A percentile compares a stretch with the other conserved stretches of the same genome.
phyloP scores from a whole-genome alignment of 2,113 vertebrate species.

The Emydocephalus ijimae region DNA sequence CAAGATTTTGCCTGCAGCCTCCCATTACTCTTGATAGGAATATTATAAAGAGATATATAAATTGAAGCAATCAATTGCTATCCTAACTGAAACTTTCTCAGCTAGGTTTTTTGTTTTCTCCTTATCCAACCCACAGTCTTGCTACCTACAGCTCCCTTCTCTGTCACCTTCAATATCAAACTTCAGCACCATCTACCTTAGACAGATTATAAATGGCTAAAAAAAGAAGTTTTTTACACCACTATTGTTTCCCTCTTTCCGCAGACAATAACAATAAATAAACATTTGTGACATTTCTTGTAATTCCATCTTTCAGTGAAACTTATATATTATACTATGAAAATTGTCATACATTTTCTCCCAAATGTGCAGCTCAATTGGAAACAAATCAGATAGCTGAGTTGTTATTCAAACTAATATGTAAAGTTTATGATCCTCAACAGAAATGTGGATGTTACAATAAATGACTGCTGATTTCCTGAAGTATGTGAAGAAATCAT shows the following conservation, averaged over 20 bases:
- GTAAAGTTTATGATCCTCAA: conserved; percentile 61
- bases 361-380: conserved; percentile 36
- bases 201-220: conserved; percentile 26
- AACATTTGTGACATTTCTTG: conserved; percentile 56
- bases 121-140: conserved; percentile 13
- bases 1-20: conserved; percentile 17
- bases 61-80: conserved; percentile 21
- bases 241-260: conserved; percentile 55
- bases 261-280: conserved; percentile 61
- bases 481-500: conserved; percentile 35
- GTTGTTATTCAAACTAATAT: conserved; percentile 65
- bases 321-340: conserved; percentile 60
- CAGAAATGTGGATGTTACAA: conserved; percentile 41
- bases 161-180: conserved; percentile 15
- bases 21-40: conserved; percentile 21
- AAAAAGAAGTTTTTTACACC: neutral
- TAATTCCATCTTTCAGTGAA: conserved; percentile 51
- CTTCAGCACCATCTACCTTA: neutral
- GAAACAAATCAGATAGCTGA: conserved; percentile 50
- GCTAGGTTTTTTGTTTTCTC: neutral
- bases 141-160: neutral
- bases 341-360: conserved; percentile 52
- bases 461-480: conserved; percentile 56
- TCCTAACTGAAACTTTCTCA: conserved; percentile 34
- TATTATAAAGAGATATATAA: conserved; percentile 37